Base-by-base conservation (phyloP, 2,888 invertebrate genomes). In the Scaptodrosophila latifasciaeformis region DNA sequence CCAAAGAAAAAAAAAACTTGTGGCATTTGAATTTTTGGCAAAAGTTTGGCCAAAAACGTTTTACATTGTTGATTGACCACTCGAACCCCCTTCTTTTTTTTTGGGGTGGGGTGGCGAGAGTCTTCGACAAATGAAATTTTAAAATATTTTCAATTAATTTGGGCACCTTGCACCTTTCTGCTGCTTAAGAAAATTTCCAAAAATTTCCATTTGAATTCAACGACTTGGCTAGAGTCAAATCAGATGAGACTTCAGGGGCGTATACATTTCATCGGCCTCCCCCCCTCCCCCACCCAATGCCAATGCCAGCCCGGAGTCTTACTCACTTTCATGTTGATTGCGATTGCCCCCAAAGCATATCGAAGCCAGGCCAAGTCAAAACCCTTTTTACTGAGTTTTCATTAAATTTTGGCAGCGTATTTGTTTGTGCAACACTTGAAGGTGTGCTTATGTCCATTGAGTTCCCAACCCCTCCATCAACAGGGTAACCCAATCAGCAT, bases 61-160 rank as follows among this genome's bases (percentile, higher is more conserved):
- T 7, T 5, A 24, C 24, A 3, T 24, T 3, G 24, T 7, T 24
- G 24, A 24, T 24, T 24, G 24, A 24, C 24, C 24, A 24, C 24
- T 24, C 7, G 3, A 7, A 7, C 24, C 24, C 7, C 4, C 24
- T 7, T 24, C 4, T 7, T n/a, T n/a, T n/a, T n/a, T n/a, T n/a
- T n/a, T n/a, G n/a, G n/a, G n/a, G n/a, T n/a, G n/a, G n/a, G n/a
- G n/a, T n/a, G n/a, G n/a, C n/a, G n/a, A n/a, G n/a, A n/a, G n/a
- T n/a, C n/a, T n/a, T n/a, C n/a, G n/a, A n/a, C n/a, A n/a, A n/a
- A n/a, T 7, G 54, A 70, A 77, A 68, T 77, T 77, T 66, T 70
- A 60, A 77, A 70, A 74, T 74, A 74, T 74, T 74, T 72, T 70
- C 67, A 74, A 74, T 74, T 74, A 74, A 74, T 74, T 77, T 69